These are phyloP conservation scores for Ischnura elegans DNA, from an alignment of 2,888 invertebrate species.

Conservation along the genomic window DNA sequence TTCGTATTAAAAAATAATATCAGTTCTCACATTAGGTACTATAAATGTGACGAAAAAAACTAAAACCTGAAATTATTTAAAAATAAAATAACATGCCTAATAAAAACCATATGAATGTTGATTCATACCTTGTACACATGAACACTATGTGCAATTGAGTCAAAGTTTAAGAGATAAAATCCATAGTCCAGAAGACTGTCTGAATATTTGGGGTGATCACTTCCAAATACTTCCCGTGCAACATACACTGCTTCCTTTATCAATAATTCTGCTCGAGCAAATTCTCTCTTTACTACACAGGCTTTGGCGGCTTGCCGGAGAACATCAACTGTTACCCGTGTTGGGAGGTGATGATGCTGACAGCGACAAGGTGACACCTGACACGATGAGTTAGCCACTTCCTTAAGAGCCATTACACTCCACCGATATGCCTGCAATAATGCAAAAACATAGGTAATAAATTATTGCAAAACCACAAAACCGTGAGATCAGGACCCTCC, in stretches of 20 bases:
- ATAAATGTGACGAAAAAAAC: too few relatives aligned
- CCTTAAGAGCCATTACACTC: slow-evolving; percentile 87
- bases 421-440: slow-evolving; percentile 84
- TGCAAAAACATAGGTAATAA: background rate
- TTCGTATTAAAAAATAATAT: too few relatives aligned
- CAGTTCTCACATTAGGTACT: too few relatives aligned
- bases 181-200: slow-evolving; percentile 93
- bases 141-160: slow-evolving; percentile 91
- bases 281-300: slow-evolving; percentile 93
- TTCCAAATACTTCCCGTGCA: slow-evolving; percentile 80
- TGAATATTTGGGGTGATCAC: slow-evolving; percentile 89
- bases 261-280: slow-evolving; percentile 89
- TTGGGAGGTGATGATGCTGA: slow-evolving; percentile 49
- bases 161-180: slow-evolving; percentile 93
- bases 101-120: slow-evolving; percentile 34
- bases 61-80: too few relatives aligned
- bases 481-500: too few relatives aligned
- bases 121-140: slow-evolving; percentile 86
- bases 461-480: too few relatives aligned
- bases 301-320: slow-evolving; percentile 92
- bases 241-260: slow-evolving; percentile 90
- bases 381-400: slow-evolving; percentile 79
- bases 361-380: slow-evolving; percentile 46
- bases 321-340: slow-evolving; percentile 87
- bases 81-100: too few relatives aligned